These are phyloP conservation scores for Lepidocyrtinus sp. DNA, from an alignment of 2,888 invertebrate genomes.

Conservation along the genomic window DNA sequence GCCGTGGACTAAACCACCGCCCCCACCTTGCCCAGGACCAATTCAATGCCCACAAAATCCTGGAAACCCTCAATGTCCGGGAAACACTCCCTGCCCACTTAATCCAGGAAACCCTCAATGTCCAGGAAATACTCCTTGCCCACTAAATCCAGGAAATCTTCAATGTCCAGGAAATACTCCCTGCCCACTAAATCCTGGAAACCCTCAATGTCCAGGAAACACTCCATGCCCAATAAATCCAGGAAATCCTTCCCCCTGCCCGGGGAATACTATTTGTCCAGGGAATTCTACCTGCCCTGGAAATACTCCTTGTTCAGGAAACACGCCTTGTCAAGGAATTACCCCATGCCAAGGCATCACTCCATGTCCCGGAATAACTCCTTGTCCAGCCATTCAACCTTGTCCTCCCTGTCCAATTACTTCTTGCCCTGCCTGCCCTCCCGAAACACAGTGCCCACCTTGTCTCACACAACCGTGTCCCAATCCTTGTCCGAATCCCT, in stretches of 20 bases:
- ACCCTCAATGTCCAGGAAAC: slow-evolving; percentile 14
- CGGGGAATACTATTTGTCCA: not conserved
- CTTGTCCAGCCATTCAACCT: not conserved
- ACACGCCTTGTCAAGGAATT: no score
- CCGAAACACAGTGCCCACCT: not conserved
- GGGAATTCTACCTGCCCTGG: not conserved
- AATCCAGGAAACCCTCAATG: not conserved
- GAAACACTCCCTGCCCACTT: not conserved
- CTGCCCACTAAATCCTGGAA: not conserved
- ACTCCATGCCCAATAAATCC: slow-evolving; percentile 6
- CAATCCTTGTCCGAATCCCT: slow-evolving; percentile 54
- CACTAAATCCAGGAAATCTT: not conserved
- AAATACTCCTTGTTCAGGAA: no score
- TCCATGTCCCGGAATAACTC: no score
- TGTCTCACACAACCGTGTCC: not conserved
- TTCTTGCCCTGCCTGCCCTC: no score
- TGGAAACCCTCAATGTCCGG: not conserved
- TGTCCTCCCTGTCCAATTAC: not conserved
- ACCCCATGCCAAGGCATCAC: no score
- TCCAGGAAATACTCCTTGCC: slow-evolving; percentile 4
- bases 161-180: not conserved
- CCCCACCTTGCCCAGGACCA: slow-evolving; percentile 39
- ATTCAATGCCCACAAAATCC: slow-evolving; percentile 25
- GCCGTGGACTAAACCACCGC: slow-evolving; percentile 27
- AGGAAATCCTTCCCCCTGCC: not conserved